Percentiles rank a stretch among this genome's conserved stretches.
Evolutionary conservation across 1,140 invertebrate species (phyloP).

Genomic region (Dreissena rostriformis): DNA sequence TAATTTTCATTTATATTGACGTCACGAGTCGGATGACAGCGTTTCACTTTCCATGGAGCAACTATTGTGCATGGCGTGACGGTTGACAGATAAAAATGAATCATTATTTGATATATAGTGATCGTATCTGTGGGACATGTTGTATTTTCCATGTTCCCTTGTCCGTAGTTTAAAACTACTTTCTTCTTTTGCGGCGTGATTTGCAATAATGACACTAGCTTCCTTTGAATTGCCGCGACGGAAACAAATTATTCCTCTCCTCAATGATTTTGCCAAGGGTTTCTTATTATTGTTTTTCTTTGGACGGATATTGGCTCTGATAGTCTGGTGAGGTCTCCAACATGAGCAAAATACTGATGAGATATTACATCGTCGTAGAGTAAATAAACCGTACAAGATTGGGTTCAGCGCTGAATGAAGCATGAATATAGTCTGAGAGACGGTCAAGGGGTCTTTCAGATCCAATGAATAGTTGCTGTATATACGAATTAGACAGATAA

Average conservation of each 20-base stretch:
- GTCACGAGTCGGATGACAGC: too few relatives aligned
- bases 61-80: too few relatives aligned
- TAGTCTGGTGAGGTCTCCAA: not conserved
- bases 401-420: conserved; percentile 82
- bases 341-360: not conserved
- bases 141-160: conserved; percentile 34
- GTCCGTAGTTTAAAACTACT: conserved; percentile 35
- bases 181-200: conserved; percentile 59
- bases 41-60: too few relatives aligned
- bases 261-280: not conserved
- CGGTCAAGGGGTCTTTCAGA: conserved; percentile 71
- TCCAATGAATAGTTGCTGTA: conserved; percentile 80
- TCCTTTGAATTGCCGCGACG: conserved; percentile 34
- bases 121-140: too few relatives aligned
- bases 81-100: too few relatives aligned
- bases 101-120: too few relatives aligned
- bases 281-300: not conserved
- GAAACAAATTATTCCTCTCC: conserved; percentile 7
- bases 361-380: conserved; percentile 65
- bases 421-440: conserved; percentile 80
- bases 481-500: conserved; percentile 77
- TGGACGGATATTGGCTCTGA: not conserved
- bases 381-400: conserved; percentile 82
- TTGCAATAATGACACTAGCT: conserved; percentile 57
- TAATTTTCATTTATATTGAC: too few relatives aligned